Base-by-base conservation (phyloP, 2,797 vertebrate genomes). In the Chelidonichthys spinosus region DNA sequence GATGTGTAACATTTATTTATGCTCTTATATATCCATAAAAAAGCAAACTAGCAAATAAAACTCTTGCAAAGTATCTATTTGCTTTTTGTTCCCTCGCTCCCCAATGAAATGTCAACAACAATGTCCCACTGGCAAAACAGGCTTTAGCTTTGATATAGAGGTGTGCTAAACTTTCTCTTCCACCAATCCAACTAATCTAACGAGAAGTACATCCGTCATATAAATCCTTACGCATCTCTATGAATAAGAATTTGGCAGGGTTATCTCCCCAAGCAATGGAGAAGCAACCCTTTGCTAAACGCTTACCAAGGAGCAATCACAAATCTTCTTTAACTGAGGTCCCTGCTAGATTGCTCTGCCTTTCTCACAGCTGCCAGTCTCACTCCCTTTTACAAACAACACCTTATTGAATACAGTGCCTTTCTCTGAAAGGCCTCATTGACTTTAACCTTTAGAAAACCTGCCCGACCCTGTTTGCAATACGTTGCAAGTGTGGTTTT, bases 141-240 rank as follows among this genome's bases (percentile, higher is more conserved):
- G 63, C 44, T 85, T 79, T 84, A 69, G 58, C 69, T 86, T 84
- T 88, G 85, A 87, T 90, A 72, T 84, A 78, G 76, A 78, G 74
- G 36, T 66, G 39, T 64, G 52, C 65, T 81, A 70, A 67, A 78
- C 61, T 76, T 69, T 70, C 62, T 75, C 62, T 69, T 59, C 62
- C 53, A 59, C 70, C 73, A 69, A 76, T 85, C 74, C 88, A 82
- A 81, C 80, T 90, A 79, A 92, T 90, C 76, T 87, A 71, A 89
- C 79, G 68, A 90, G 86, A 90, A 93, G 89, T 84, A 87, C 79
- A 84, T 83, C 66, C 82, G 74, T 79, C 76, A 81, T 86, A 89
- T 90, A 87, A 88, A 90, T 84, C 77, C 69, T 61, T 77, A 69
- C 66, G 76, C 72, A 63, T 84, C 76, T 72, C 78, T 60, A 81